Base-by-base conservation (phyloP, 2,888 invertebrate genomes). In the Thymelicus lineola region DNA sequence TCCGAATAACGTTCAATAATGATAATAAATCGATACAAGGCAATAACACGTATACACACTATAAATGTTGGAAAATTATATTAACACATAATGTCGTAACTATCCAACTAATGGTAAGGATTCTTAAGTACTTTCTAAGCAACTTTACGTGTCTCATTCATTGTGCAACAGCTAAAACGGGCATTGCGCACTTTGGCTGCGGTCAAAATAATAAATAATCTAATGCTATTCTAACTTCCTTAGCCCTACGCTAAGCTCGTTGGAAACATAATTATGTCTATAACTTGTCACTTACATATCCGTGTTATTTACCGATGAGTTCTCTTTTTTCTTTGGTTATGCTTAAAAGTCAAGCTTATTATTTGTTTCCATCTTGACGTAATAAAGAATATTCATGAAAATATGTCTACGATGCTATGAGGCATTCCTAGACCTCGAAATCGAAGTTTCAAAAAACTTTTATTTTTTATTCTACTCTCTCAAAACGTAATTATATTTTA, bases 111-210 rank as follows among this genome's bases (percentile, higher is more conserved):
- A 59, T 15, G 66, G 58, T 58, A 59, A 58, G 48, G 66, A 66
- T 66, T 58, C 66, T 66, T 59, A 66, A 66, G 66, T 59, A 66
- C 58, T 66, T 66, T 66, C 58, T 66, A 66, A 65, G 65, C 65
- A 65, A 65, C 57, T 14, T 28, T 65, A 66, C 66, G 66, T 66
- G 66, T 36, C 48, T 46, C 66, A 66, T 48, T 66, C 36, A 55
- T 66, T 58, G 66, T 59, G 58, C 36, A 66, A 66, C 28, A 10
- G 15, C 58, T 55, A 35, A 64, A 36, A 55, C 55, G 64, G 57
- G 15, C 58, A 48, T 35, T 48, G 46, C 28, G 46, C 46, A 12
- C 17, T 17, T 50, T 50, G 20, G 58, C 35, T 66, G 66, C 46
- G 57, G 48, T 66, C 58, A 48, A 66, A 66, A 66, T 65, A 65